Base-by-base conservation (phyloP, 92 coral and sea anemone species). In the Epizoanthus fatuus region DNA sequence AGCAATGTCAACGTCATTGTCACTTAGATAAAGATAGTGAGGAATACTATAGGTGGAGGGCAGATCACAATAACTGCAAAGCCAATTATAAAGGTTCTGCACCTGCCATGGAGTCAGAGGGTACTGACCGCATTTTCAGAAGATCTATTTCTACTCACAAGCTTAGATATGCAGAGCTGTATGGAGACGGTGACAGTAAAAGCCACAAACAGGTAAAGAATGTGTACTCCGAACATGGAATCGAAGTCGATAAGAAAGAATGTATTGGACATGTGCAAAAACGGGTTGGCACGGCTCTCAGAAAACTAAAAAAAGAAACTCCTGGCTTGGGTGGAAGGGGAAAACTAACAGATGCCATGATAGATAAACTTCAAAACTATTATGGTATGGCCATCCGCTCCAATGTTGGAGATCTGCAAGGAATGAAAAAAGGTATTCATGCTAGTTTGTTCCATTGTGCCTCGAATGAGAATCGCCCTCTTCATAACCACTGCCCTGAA, bases 361-460 rank as follows among this genome's bases (percentile, higher is more conserved):
- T 86, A 71, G 96, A 86, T 86, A 86, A 60, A 35, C 75, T 86
- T 39, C 93, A 92, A 64, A 86, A 93, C 64, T 80, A 84, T 68
- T 84, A 78, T 58, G 89, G 86, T 65, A 92, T 86, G 59, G 91
- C 95, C 19, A 82, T 89, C 20, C 54, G 87, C 38, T 77, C 83
- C 20, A 89, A 81, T 89, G 89, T 86, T 63, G 86, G 91, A 39
- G 38, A 90, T 39, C 73, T 93, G n/a, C 11, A 57, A 16, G 72
- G 67, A 69, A 89, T 92, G 93, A 90, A 65, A 39, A 73, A 72
- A 56, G 91, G 91, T 38, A 80, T 81, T 17, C 75, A 58, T 74
- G 91, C 89, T 40, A 83, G 87, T 63, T 37, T 93, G 1, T 59
- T 93, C 12, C 96, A 86, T 57, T 90, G 93, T 83, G 91, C 93